phyloP scores from a whole-genome alignment of 2,888 invertebrate genomes.

The Alviniconcha strummeri region DNA sequence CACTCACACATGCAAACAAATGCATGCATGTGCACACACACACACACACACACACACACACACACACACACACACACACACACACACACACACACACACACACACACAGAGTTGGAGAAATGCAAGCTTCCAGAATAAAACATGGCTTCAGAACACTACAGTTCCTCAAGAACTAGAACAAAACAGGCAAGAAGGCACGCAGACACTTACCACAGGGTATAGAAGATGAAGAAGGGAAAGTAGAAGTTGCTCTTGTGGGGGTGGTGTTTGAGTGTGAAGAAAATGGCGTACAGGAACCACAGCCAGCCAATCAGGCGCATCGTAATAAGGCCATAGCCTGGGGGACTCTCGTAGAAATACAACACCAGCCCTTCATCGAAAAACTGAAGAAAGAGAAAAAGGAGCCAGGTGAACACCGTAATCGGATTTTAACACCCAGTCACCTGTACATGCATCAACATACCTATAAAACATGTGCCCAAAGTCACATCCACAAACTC shows the following conservation, averaged over 20 bases:
- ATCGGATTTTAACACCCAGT: too few species aligned
- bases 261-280: constrained; percentile 88
- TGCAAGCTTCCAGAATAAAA: constrained; percentile 80
- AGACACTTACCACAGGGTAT: constrained; percentile 84
- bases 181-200: background rate
- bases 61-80: background rate
- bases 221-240: constrained; percentile 87
- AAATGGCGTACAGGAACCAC: constrained; percentile 82
- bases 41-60: background rate
- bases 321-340: constrained; percentile 86
- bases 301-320: constrained; percentile 87
- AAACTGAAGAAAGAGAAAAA: constrained; percentile 76
- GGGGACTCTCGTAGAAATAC: constrained; percentile 92
- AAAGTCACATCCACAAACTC: too few species aligned
- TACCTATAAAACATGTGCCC: too few species aligned
- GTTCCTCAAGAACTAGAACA: background rate
- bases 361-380: constrained; percentile 94
- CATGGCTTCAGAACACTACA: constrained; percentile 81
- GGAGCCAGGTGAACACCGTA: too few species aligned
- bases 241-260: constrained; percentile 90
- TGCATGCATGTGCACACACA: background rate
- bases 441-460: too few species aligned
- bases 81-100: background rate
- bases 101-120: background rate
- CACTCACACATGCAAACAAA: background rate